Evolutionary conservation across 2,113 vertebrate species (phyloP).

Genomic region (Phyllostomus hastatus): DNA sequence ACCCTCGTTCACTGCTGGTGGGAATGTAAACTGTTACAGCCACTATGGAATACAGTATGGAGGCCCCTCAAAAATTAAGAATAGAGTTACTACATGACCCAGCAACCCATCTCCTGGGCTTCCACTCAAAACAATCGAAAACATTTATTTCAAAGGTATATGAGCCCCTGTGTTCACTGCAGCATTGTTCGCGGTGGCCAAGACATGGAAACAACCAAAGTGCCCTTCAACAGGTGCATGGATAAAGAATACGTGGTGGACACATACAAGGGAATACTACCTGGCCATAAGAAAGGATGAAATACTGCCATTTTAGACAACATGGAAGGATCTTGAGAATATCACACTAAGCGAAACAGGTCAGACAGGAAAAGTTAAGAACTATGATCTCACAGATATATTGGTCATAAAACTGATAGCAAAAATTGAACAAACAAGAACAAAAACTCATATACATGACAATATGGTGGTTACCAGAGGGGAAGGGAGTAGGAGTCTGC

Average conservation of each 20-base stretch:
- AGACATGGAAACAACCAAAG: not conserved
- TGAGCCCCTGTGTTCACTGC: not conserved
- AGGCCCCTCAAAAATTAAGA: not conserved
- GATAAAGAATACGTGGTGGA: not conserved
- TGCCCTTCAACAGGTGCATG: not conserved
- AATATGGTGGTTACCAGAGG: not conserved
- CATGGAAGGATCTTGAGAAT: not conserved
- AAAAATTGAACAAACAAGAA: not conserved
- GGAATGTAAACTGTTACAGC: not conserved
- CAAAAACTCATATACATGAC: not conserved
- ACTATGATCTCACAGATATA: not conserved
- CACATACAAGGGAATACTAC: not conserved
- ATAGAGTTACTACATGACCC: not conserved
- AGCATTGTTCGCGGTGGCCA: not conserved
- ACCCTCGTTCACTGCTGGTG: not conserved
- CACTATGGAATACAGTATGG: not conserved
- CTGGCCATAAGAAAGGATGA: not conserved
- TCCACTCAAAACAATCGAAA: not conserved
- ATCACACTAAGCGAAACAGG: not conserved
- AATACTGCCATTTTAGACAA: not conserved
- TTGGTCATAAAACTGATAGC: not conserved
- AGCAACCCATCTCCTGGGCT: not conserved
- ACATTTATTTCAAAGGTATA: not conserved
- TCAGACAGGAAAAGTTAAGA: not conserved
- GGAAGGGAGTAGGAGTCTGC: too few relatives aligned